These are phyloP conservation scores for Solea senegalensis DNA, from an alignment of 2,113 vertebrate genomes.

Conservation along the genomic window DNA sequence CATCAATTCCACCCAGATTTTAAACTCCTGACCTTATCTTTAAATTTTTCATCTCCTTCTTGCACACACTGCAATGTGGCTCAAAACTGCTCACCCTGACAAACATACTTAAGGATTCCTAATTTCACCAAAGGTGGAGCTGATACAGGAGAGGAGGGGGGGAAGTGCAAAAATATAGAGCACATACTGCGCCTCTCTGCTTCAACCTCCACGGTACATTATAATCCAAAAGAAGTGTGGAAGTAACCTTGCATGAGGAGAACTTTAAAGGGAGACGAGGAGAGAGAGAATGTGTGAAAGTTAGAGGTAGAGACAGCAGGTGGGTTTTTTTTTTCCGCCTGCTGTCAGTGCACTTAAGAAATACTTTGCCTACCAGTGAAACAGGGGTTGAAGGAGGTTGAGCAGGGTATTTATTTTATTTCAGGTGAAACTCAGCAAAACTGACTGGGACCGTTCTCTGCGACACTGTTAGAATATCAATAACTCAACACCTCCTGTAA, in stretches of 20 bases:
- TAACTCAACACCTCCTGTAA: constrained; percentile 50
- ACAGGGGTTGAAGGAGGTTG: constrained; percentile 16
- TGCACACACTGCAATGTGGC: constrained; percentile 6
- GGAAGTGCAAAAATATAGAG: not conserved
- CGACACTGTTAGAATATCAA: constrained; percentile 56
- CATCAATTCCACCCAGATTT: constrained; percentile 39
- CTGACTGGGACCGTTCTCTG: constrained; percentile 41
- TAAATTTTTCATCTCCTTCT: constrained; percentile 29
- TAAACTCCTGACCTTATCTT: constrained; percentile 37
- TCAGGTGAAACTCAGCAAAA: constrained; percentile 24
- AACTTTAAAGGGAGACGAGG: constrained; percentile 32
- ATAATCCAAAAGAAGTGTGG: constrained; percentile 47
- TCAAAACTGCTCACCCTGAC: constrained; percentile 12
- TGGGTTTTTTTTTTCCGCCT: constrained; percentile 21
- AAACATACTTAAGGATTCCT: constrained; percentile 15
- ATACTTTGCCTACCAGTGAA: constrained; percentile 46
- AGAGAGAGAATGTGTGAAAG: not conserved
- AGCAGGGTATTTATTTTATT: constrained; percentile 35
- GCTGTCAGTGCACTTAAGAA: constrained; percentile 37
- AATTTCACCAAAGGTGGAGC: constrained; percentile 21
- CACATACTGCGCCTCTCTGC: constrained; percentile 2
- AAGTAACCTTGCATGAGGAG: constrained; percentile 67
- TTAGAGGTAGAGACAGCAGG: constrained; percentile 18
- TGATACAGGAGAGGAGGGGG: constrained; percentile 19
- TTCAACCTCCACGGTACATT: constrained; percentile 53